Base-by-base conservation (phyloP, 2,113 vertebrate genomes). In the Esox niger region DNA sequence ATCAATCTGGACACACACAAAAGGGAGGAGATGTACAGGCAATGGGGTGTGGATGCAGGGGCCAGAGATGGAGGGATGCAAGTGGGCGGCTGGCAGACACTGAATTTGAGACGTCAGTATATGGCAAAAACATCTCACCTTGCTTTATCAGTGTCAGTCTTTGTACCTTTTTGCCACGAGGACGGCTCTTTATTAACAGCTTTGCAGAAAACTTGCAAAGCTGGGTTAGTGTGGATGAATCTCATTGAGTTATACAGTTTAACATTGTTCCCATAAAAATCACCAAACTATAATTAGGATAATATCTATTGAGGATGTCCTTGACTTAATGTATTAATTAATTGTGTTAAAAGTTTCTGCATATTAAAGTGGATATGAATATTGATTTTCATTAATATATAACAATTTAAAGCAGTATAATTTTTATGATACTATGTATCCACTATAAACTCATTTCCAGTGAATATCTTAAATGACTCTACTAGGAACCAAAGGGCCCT, bases 111-210 rank as follows among this genome's bases (percentile, higher is more conserved):
- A 85, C 69, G 78, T 78, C 78, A 78, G 82, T 75, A 78, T 87
- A 86, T 76, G 83, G 82, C 85, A 87, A 88, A 82, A 84, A 87
- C 78, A 82, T 79, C 77, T 84, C 84, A 88, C 83, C 87, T n/a
- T 81, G 68, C 73, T 79, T 75, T 52, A 6, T 52, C 77, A 21
- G 5, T 52, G 47, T 52, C n/a, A 4, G 20, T 21, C n/a, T 52
- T n/a, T n/a, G n/a, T n/a, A n/a, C n/a, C 15, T 49, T 49, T 17
- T 6, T 20, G 8, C 46, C n/a, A 7, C 46, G 20, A n/a, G 46
- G 5, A 1, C 17, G 46, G 20, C 46, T n/a, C 8, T 21, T 2
- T 17, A 10, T 52, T 52, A 21, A n/a, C 47, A 52, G n/a, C 47
- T 21, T 52, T 52, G 20, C 47, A 8, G 47, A 21, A 52, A 17